These are phyloP conservation scores for Stenchaetothrips biformis DNA, from an alignment of 2,888 invertebrate genomes.

Conservation along the genomic window DNA sequence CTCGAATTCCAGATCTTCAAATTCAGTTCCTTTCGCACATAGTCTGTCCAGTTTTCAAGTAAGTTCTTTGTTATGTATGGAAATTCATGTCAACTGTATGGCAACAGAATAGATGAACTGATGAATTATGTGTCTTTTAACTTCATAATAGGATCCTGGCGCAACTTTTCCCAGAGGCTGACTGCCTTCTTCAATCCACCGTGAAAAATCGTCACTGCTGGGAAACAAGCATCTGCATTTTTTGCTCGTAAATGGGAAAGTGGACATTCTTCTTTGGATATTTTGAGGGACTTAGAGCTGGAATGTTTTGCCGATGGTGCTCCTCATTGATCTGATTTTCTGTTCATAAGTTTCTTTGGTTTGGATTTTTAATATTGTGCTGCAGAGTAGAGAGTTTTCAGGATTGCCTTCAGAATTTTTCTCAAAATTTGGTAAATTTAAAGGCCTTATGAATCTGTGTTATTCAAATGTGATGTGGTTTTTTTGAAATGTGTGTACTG, in stretches of 20 bases:
- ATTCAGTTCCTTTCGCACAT: slow-evolving; percentile 44
- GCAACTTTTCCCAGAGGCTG: neutral
- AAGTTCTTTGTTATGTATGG: slow-evolving; percentile 33
- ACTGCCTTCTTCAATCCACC: neutral
- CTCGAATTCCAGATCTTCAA: slow-evolving; percentile 75
- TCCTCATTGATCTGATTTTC: neutral
- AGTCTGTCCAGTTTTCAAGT: slow-evolving; percentile 76
- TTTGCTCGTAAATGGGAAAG: slow-evolving; percentile 5
- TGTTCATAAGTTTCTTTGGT: neutral
- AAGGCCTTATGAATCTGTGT: no score
- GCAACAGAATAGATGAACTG: neutral
- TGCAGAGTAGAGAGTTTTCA: neutral
- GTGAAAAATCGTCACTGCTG: neutral
- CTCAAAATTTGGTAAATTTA: neutral
- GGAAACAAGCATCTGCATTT: neutral
- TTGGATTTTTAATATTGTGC: neutral
- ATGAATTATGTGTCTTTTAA: neutral
- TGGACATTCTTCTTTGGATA: slow-evolving; percentile 7
- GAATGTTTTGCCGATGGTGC: neutral
- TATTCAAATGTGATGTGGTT: neutral
- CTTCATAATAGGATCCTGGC: neutral
- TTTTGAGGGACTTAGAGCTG: neutral
- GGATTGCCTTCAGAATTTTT: neutral
- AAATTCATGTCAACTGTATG: neutral
- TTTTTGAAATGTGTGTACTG: neutral